These are phyloP conservation scores for Daubentonia madagascariensis DNA, from an alignment of 2,113 vertebrate species.

Conservation along the genomic window DNA sequence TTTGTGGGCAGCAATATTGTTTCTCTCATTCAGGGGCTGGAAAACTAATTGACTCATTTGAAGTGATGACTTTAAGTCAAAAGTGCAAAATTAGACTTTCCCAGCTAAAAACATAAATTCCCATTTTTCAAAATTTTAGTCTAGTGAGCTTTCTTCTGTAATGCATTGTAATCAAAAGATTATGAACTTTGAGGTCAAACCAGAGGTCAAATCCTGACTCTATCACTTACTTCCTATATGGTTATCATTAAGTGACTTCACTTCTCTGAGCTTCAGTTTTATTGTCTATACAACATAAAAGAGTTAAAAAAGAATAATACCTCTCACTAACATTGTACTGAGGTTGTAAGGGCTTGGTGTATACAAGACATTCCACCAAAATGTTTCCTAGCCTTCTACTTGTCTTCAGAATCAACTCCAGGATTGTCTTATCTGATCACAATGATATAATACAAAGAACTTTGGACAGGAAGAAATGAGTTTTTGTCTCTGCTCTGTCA, in stretches of 20 bases:
- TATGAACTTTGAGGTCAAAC: not conserved
- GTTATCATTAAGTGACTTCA: not conserved
- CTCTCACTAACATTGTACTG: not conserved
- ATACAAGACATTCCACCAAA: not conserved
- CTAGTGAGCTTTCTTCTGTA: not conserved
- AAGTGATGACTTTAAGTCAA: not conserved
- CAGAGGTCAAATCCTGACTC: not conserved
- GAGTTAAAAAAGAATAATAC: not conserved
- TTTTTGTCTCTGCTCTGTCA: not conserved
- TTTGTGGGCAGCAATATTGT: not conserved
- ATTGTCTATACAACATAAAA: not conserved
- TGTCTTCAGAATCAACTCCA: not conserved
- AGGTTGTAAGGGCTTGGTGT: not conserved
- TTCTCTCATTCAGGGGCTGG: not conserved
- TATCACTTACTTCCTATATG: not conserved
- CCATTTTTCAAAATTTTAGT: not conserved
- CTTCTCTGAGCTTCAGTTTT: not conserved
- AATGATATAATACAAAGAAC: not conserved
- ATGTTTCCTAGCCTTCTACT: not conserved
- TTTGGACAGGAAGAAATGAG: not conserved
- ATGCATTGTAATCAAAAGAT: not conserved
- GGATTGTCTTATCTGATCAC: not conserved
- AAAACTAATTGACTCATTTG: slow-evolving; percentile 1
- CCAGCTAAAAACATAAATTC: not conserved
- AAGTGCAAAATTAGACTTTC: not conserved